A percentile compares a stretch with the other conserved stretches of the same genome.
Evolutionary conservation across 2,888 invertebrate genomes (phyloP).

Genomic region (Macaria liturata): DNA sequence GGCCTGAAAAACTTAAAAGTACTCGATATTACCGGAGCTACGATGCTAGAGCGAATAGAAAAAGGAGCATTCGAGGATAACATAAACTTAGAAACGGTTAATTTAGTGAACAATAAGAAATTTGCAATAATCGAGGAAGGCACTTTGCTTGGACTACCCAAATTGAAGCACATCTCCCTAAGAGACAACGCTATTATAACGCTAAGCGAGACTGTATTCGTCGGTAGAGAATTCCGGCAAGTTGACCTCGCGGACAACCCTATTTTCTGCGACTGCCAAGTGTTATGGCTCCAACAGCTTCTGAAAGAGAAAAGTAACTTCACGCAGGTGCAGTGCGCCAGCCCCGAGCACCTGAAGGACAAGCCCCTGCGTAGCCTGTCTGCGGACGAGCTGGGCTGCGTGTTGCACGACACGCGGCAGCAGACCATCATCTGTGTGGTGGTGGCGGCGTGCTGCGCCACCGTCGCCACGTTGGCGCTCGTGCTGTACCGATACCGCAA

Average conservation of each 20-base stretch:
- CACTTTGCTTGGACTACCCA: slow-evolving; percentile 90
- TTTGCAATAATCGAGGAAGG: slow-evolving; percentile 89
- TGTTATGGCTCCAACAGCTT: slow-evolving; percentile 91
- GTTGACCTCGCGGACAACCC: slow-evolving; percentile 93
- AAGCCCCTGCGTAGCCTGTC: slow-evolving; percentile 86
- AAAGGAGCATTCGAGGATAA: slow-evolving; percentile 91
- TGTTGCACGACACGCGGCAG: slow-evolving; percentile 89
- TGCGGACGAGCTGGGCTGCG: slow-evolving; percentile 91
- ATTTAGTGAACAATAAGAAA: slow-evolving; percentile 90
- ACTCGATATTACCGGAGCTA: slow-evolving; percentile 91
- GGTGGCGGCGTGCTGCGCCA: slow-evolving; percentile 88
- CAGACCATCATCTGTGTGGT: slow-evolving; percentile 91
- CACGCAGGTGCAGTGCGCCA: slow-evolving; percentile 88
- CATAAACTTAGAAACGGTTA: slow-evolving; percentile 90
- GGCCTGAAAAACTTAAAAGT: slow-evolving; percentile 90
- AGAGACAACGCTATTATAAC: slow-evolving; percentile 90
- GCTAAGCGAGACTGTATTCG: slow-evolving; percentile 90
- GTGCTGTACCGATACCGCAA: slow-evolving; percentile 91
- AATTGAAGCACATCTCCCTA: slow-evolving; percentile 89
- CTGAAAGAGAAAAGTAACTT: slow-evolving; percentile 87
- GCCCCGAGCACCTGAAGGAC: slow-evolving; percentile 88
- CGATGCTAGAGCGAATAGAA: slow-evolving; percentile 87
- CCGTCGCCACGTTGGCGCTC: slow-evolving; percentile 87
- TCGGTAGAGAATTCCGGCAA: slow-evolving; percentile 89
- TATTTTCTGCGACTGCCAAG: slow-evolving; percentile 90